A percentile compares a stretch with the other conserved stretches of the same genome.
Conservation (phyloP, 2,888 invertebrate species). For the Melanotus villosus region DNA sequence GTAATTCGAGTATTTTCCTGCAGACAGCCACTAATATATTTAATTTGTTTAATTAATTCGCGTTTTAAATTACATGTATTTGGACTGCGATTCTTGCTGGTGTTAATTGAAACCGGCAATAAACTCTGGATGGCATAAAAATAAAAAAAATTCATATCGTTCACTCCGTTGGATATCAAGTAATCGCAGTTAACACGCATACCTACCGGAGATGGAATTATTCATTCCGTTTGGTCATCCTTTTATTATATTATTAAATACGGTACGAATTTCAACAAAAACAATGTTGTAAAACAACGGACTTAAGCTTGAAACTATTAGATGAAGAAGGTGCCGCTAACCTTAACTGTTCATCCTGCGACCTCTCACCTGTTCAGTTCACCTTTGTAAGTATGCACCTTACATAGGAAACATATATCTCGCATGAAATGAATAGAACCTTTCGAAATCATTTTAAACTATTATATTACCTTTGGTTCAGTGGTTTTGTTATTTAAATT, state of each 20-base stretch:
- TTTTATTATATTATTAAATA: too few relatives aligned
- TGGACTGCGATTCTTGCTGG: conserved; percentile 24
- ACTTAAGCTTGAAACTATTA: conserved; percentile 20
- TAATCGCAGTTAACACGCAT: conserved; percentile 4
- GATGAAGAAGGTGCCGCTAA: conserved; percentile 50
- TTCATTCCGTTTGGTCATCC: neutral
- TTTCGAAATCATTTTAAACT: conserved; percentile 36
- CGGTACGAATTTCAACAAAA: neutral
- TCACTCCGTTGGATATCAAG: conserved; percentile 10
- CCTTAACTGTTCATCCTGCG: conserved; percentile 52
- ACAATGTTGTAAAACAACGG: conserved; percentile 11
- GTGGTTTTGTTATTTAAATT: conserved; percentile 34
- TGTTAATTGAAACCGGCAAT: conserved; percentile 33
- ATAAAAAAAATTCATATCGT: conserved; percentile 28
- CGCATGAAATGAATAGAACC: conserved; percentile 38
- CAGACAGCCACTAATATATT: conserved; percentile 36
- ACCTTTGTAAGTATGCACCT: conserved; percentile 50
- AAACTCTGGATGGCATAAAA: conserved; percentile 11
- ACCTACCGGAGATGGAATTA: too few relatives aligned
- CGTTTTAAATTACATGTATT: conserved; percentile 34
- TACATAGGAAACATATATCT: conserved; percentile 47
- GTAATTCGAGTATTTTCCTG: conserved; percentile 35
- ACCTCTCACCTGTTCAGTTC: conserved; percentile 52
- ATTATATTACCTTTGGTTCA: conserved; percentile 27
- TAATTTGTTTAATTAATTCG: conserved; percentile 38